Conservation (phyloP, 1,140 invertebrate species). For the Acyrthosiphon pisum region DNA sequence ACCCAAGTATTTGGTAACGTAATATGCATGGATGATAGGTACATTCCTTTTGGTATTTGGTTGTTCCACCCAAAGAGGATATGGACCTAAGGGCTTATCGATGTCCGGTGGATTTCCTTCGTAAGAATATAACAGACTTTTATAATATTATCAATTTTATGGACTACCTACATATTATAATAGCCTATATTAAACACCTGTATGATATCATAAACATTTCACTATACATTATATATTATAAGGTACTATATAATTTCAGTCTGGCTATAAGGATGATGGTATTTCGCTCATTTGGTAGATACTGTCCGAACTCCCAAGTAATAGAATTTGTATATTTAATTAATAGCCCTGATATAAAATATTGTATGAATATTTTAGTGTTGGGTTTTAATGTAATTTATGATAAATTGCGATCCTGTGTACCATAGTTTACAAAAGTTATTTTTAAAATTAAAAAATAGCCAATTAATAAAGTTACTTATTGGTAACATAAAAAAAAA, state of each 20-base stretch:
- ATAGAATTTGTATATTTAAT: neutral
- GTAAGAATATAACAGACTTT: neutral
- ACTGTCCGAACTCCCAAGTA: neutral
- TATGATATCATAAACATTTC: neutral
- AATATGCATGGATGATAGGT: slow-evolving; percentile 89
- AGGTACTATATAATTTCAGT: no score
- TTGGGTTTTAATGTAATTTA: neutral
- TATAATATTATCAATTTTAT: no score
- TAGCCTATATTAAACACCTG: no score
- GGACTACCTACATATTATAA: no score
- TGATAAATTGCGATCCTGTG: neutral
- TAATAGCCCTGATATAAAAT: neutral
- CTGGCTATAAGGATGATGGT: no score
- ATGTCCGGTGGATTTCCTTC: slow-evolving; percentile 69
- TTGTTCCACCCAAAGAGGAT: slow-evolving; percentile 79
- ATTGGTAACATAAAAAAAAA: neutral
- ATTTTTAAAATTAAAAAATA: neutral
- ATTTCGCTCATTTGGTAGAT: no score
- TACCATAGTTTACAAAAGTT: neutral
- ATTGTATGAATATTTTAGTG: neutral
- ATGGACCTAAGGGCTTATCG: slow-evolving; percentile 75
- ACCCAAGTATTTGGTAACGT: slow-evolving; percentile 91
- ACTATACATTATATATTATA: neutral
- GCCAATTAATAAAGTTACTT: neutral
- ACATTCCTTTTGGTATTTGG: slow-evolving; percentile 71